phyloP scores from a whole-genome alignment of 2,113 vertebrate genomes.

The Hipposideros armiger region DNA sequence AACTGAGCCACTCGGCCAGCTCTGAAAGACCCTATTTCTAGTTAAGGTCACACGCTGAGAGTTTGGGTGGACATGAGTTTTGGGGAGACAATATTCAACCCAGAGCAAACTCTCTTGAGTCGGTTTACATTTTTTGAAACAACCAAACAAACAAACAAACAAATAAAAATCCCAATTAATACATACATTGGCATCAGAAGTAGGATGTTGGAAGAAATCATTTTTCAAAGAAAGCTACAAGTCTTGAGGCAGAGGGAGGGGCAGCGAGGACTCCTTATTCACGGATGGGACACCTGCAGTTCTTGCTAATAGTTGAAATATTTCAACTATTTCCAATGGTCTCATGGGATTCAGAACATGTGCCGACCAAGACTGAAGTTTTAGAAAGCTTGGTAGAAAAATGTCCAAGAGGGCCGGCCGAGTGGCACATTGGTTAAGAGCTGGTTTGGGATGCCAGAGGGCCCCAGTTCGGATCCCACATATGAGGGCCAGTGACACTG shows the following conservation, averaged over 20 bases:
- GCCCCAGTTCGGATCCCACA: too few relatives aligned
- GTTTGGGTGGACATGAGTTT: not conserved
- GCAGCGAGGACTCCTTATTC: not conserved
- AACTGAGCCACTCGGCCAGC: too few relatives aligned
- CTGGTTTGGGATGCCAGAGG: too few relatives aligned
- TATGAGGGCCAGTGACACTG: too few relatives aligned
- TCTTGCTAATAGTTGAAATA: not conserved
- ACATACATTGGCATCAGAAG: not conserved
- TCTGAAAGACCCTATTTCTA: not conserved
- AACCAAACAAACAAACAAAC: not conserved
- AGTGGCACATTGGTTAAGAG: too few relatives aligned
- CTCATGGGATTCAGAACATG: not conserved
- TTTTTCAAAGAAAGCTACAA: not conserved
- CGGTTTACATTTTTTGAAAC: not conserved
- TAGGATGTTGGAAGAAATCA: not conserved
- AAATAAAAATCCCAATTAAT: not conserved
- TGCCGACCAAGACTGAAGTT: not conserved
- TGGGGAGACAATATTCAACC: not conserved
- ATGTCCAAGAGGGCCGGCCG: too few relatives aligned
- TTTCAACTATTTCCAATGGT: not conserved
- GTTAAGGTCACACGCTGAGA: not conserved
- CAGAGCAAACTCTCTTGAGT: not conserved
- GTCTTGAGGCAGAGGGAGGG: not conserved
- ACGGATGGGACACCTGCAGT: not conserved
- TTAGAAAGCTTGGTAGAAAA: not conserved